These are phyloP conservation scores for Nomada hirtipes DNA, from an alignment of 2,888 invertebrate species.

Conservation along the genomic window DNA sequence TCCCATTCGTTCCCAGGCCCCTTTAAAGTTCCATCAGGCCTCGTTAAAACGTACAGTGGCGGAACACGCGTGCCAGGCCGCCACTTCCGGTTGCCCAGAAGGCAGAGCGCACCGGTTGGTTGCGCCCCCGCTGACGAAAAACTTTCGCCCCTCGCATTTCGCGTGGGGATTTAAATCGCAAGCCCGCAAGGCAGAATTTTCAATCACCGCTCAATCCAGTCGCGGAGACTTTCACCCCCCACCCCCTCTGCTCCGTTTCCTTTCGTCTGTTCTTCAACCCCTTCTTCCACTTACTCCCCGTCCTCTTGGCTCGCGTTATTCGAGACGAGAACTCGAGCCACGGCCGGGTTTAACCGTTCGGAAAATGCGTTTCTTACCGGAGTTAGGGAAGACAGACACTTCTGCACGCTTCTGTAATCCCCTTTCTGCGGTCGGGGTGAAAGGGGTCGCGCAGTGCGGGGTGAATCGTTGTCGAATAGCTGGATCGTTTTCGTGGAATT, in stretches of 20 bases:
- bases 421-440: neutral
- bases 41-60: conserved; percentile 31
- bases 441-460: neutral
- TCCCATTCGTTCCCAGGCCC: neutral
- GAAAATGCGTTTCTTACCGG: conserved; percentile 78
- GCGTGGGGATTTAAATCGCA: conserved; percentile 79
- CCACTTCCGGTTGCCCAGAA: neutral
- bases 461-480: neutral
- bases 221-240: conserved; percentile 65
- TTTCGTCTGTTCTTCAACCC: conserved; percentile 30
- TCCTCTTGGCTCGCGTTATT: conserved; percentile 42
- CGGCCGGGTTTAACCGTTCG: conserved; percentile 79
- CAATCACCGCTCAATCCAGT: conserved; percentile 82
- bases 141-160: conserved; percentile 36
- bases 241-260: conserved; percentile 34
- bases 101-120: too few relatives aligned
- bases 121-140: neutral
- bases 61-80: neutral
- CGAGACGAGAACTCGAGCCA: conserved; percentile 75
- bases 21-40: conserved; percentile 49
- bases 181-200: conserved; percentile 81
- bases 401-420: conserved; percentile 40
- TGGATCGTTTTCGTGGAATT: too few relatives aligned
- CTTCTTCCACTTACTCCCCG: conserved; percentile 42
- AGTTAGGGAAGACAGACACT: conserved; percentile 76